Evolutionary conservation across 2,888 invertebrate genomes (phyloP), one percentile per base, ranked within the genome.

Genomic region (Bugulina stolonifera): DNA sequence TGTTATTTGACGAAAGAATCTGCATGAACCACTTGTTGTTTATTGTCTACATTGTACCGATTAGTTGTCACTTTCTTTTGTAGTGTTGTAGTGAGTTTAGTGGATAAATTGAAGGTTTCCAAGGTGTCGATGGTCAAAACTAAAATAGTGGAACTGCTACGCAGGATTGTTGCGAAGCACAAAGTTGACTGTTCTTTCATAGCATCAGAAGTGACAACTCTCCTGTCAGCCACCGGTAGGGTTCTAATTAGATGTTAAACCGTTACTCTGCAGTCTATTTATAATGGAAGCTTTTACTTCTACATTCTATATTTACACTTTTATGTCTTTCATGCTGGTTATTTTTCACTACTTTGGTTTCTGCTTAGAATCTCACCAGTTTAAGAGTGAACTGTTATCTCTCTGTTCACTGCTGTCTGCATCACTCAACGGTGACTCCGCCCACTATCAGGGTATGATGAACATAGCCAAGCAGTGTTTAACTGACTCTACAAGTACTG

Each of bases 381-480:
- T 64, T 32, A 64, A n/a, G 32, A 64, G 27, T 32, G 64, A 64
- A 34, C 27, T 64, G 34, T 27, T 64, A 14, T 64, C 64, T 18
- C 64, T 64, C 5, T 64, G 64, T 32, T 32, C 5, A 1, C 14
- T 34, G 3, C 64, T 64, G 29, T 64, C 25, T 14, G 18, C 32
- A 10, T 14, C 14, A 64, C 34, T 64, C 29, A 64, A 64, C 25
- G 27, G 32, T 32, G 64, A 64, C 32, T 32, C 5, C 29, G 5
- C 22, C 32, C 64, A 64, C n/a, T 64, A 25, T 64, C 14, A 14
- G 5, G 32, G 10, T n/a, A 22, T 64, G 32, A 64, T 64, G 64
- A 64, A 64, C 32, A 32, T 34, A 5, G 64, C 64, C 5, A 64
- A 64, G 27, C 25, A 64, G n/a, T 64, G 64, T 27, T 18, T 64